Percentiles rank a stretch among this genome's conserved stretches.
phyloP scores from a whole-genome alignment of 2,888 invertebrate genomes.

The Teleiodes luculella region DNA sequence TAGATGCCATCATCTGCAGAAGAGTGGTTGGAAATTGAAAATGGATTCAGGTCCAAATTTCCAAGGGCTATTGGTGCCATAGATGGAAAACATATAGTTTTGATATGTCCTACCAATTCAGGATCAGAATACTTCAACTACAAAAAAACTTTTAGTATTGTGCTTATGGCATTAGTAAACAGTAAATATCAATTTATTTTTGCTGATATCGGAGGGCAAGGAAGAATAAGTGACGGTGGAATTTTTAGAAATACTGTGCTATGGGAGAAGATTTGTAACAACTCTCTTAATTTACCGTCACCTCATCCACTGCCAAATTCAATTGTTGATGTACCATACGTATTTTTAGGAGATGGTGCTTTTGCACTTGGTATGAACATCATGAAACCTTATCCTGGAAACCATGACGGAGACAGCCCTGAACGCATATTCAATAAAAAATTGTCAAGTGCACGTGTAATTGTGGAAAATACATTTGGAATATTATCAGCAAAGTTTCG shows the following conservation, averaged over 20 bases:
- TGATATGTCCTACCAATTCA: slow-evolving; percentile 18
- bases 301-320: slow-evolving; percentile 20
- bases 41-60: slow-evolving; percentile 13
- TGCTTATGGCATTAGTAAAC: slow-evolving; percentile 24
- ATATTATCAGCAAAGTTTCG: slow-evolving; percentile 22
- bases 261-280: slow-evolving; percentile 18
- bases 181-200: slow-evolving; percentile 23
- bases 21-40: slow-evolving; percentile 16
- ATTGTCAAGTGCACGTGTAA: slow-evolving; percentile 18
- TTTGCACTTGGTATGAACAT: slow-evolving; percentile 21
- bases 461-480: slow-evolving; percentile 29
- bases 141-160: slow-evolving; percentile 21
- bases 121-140: slow-evolving; percentile 23
- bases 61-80: slow-evolving; percentile 4
- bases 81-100: slow-evolving; percentile 25
- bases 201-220: slow-evolving; percentile 23
- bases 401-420: not conserved
- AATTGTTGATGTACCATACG: slow-evolving; percentile 20
- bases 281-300: slow-evolving; percentile 14
- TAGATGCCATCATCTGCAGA: slow-evolving; percentile 11
- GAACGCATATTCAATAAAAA: slow-evolving; percentile 18
- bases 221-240: slow-evolving; percentile 26
- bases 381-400: slow-evolving; percentile 10
- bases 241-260: slow-evolving; percentile 20
- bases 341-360: slow-evolving; percentile 25